Conservation (phyloP, 2,797 vertebrate species). For the Poeciliopsis infans region DNA sequence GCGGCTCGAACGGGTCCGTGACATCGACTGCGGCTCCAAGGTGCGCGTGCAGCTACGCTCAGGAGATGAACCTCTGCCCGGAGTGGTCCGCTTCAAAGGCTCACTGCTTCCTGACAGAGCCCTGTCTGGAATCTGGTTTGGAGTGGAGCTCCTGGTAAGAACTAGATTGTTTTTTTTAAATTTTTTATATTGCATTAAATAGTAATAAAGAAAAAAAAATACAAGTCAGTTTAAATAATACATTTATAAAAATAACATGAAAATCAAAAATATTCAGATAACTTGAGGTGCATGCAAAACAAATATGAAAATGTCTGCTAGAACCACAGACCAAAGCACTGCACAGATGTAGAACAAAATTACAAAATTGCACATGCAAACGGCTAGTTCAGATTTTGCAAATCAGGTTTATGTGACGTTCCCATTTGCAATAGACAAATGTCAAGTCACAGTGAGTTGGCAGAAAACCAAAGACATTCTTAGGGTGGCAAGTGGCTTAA, state of each 20-base stretch:
- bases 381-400: not conserved
- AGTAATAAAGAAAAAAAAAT: not conserved
- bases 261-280: not conserved
- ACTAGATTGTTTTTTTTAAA: not conserved
- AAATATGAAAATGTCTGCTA: not conserved
- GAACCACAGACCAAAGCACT: not conserved
- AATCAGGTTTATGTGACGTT: not conserved
- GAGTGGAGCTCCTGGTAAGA: slow-evolving; percentile 97
- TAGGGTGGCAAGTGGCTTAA: not conserved
- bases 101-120: slow-evolving; percentile 91
- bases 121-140: slow-evolving; percentile 95
- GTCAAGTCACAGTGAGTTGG: not conserved
- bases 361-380: not conserved
- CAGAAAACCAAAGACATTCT: not conserved
- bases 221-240: not conserved
- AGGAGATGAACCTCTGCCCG: slow-evolving; percentile 91
- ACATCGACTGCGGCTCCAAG: slow-evolving; percentile 92
- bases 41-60: slow-evolving; percentile 93
- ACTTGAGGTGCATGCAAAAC: not conserved
- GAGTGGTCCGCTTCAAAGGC: slow-evolving; percentile 95
- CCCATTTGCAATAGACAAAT: not conserved
- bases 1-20: slow-evolving; percentile 88
- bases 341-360: slow-evolving; percentile 4
- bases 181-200: not conserved
- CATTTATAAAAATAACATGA: not conserved